phyloP scores from a whole-genome alignment of 1,140 invertebrate genomes.

The Apis dorsata region DNA sequence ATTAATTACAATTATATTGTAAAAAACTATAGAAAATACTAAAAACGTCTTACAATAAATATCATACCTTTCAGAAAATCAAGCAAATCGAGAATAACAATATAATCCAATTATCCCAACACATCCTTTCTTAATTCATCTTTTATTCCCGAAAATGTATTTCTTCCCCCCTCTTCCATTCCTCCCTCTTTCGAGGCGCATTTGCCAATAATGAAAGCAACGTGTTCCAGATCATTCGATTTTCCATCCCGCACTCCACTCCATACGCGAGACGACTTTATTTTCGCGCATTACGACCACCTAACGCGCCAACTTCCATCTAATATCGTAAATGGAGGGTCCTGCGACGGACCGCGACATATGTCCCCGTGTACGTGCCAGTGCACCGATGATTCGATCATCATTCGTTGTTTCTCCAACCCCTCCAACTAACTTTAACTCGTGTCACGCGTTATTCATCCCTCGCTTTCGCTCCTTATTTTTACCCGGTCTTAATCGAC shows the following conservation, averaged over 20 bases:
- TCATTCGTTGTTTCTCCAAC: constrained; percentile 52
- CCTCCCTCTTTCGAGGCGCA: neutral
- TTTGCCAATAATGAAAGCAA: constrained; percentile 28
- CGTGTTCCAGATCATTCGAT: constrained; percentile 27
- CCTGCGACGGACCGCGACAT: constrained; percentile 67
- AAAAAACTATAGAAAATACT: too few species aligned
- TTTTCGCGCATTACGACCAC: constrained; percentile 58
- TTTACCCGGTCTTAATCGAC: neutral
- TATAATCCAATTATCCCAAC: too few species aligned
- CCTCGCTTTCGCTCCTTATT: neutral
- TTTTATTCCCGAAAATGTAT: neutral
- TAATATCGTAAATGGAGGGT: constrained; percentile 78
- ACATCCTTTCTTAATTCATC: neutral
- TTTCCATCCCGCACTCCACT: constrained; percentile 9
- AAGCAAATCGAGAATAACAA: too few species aligned
- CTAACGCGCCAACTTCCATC: constrained; percentile 69
- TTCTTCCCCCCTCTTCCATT: neutral
- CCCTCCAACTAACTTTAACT: constrained; percentile 33
- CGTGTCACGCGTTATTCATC: neutral
- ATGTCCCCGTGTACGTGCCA: constrained; percentile 74
- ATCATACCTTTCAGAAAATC: too few species aligned
- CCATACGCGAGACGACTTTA: constrained; percentile 31
- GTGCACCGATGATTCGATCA: constrained; percentile 75
- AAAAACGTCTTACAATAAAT: too few species aligned
- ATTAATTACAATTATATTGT: too few species aligned